Conservation (phyloP, 2,797 vertebrate species). For the Carcharodon carcharias region DNA sequence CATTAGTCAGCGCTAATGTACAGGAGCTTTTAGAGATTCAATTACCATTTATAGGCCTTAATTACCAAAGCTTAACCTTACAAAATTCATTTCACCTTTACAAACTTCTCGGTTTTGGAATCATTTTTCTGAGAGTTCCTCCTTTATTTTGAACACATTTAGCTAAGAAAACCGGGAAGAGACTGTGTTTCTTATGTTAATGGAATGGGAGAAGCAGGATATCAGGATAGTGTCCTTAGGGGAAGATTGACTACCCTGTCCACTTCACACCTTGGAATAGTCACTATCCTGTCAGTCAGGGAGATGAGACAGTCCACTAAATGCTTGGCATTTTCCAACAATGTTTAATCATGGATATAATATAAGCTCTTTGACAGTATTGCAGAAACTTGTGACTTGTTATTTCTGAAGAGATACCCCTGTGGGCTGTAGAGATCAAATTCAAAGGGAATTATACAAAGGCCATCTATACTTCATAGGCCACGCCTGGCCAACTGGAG, state of each 20-base stretch:
- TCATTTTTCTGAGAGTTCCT: background rate
- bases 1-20: background rate
- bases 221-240: too few relatives aligned
- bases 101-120: background rate
- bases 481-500: too few relatives aligned
- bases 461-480: too few relatives aligned
- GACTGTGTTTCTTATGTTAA: background rate
- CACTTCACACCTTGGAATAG: background rate
- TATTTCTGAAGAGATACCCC: too few relatives aligned
- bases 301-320: background rate
- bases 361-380: too few relatives aligned
- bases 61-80: background rate
- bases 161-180: background rate
- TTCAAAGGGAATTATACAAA: too few relatives aligned
- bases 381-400: too few relatives aligned
- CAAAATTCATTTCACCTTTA: background rate
- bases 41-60: background rate
- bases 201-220: background rate
- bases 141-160: background rate
- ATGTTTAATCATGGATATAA: background rate
- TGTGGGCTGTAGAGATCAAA: too few relatives aligned
- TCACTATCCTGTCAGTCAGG: background rate
- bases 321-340: background rate
- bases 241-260: too few relatives aligned
- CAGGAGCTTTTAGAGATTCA: background rate